Conservation (phyloP, 2,113 vertebrate genomes). For the Engystomops pustulosus region DNA sequence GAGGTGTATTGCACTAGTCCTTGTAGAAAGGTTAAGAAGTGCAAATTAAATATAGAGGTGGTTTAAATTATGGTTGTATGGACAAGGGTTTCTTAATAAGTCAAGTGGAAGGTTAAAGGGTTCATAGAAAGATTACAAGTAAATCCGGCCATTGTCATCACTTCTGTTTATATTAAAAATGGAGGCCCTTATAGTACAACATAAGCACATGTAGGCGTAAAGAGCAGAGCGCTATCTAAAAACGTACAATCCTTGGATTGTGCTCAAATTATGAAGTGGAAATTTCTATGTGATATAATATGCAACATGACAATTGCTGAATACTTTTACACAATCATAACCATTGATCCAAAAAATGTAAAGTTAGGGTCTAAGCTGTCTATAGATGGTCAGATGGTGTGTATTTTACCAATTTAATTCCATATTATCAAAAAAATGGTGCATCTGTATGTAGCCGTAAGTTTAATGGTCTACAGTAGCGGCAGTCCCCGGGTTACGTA, state of each 20-base stretch:
- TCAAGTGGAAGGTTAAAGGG: neutral
- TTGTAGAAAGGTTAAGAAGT: conserved; percentile 23
- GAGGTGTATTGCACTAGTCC: conserved; percentile 22
- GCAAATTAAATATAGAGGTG: conserved; percentile 17
- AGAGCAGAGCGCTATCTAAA: neutral
- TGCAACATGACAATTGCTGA: neutral
- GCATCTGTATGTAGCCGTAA: too few relatives aligned
- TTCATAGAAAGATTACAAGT: conserved; percentile 26
- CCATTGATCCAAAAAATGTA: too few relatives aligned
- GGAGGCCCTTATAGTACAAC: neutral
- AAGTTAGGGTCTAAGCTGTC: too few relatives aligned
- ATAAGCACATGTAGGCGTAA: neutral
- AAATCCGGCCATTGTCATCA: conserved; percentile 1
- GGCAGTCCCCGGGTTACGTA: too few relatives aligned
- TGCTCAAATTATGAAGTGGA: too few relatives aligned
- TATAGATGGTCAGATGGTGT: too few relatives aligned
- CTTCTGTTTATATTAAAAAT: conserved; percentile 22
- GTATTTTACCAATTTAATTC: too few relatives aligned
- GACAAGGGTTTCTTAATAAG: neutral
- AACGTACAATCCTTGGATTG: neutral
- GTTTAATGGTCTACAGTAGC: too few relatives aligned
- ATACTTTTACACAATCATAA: too few relatives aligned
- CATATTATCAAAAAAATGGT: too few relatives aligned
- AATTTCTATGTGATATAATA: neutral
- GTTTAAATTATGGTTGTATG: conserved; percentile 26